Base-by-base conservation (phyloP, 2,797 vertebrate species). In the Mormyrus hasselquistii region DNA sequence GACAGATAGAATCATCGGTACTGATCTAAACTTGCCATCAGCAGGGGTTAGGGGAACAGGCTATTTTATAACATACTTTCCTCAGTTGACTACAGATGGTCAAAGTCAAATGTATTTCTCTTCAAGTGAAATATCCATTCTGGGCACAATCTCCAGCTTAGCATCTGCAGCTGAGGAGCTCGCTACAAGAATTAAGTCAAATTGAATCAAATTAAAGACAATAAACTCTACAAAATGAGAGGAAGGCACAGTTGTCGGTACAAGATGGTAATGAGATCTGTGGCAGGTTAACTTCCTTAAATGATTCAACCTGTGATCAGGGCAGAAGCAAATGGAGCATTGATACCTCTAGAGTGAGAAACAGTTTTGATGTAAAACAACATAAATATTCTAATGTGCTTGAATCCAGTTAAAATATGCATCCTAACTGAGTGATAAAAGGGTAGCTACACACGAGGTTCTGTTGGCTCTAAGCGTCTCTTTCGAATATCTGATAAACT, bases 351-450 rank as follows among this genome's bases (percentile, higher is more conserved):
- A 59, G 86, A 53, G 55, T 87, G 38, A 59, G 8, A 59, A 59
- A 87, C 19, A 22, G 6, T 82, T 57, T 47, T 34, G 9, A 49
- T 62, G 41, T 16, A 59, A 53, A 44, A 41, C 4, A 76, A 55
- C 86, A 94, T 95, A 91, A 94, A 95, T 95, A 94, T 95, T 95
- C 94, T 92, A 94, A 89, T 88, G 92, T 93, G 90, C 93, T 94
- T 94, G 94, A 95, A 92, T 95, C 92, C 90, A 91, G 92, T 94
- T 94, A 93, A 94, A 95, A 94, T 94, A 94, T 94, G 93, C 93
- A 92, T 94, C 92, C 93, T 94, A 95, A 95, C 95, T 95, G 93
- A 94, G 90, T 93, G 92, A 94, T 94, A 95, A 93, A 93, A 93
- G 91, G 90, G 53, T 91, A 79, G 92, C 92, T 94, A 89, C 25